These are phyloP conservation scores for Lutraria rhynchaena DNA, from an alignment of 1,140 invertebrate species.

Conservation along the genomic window DNA sequence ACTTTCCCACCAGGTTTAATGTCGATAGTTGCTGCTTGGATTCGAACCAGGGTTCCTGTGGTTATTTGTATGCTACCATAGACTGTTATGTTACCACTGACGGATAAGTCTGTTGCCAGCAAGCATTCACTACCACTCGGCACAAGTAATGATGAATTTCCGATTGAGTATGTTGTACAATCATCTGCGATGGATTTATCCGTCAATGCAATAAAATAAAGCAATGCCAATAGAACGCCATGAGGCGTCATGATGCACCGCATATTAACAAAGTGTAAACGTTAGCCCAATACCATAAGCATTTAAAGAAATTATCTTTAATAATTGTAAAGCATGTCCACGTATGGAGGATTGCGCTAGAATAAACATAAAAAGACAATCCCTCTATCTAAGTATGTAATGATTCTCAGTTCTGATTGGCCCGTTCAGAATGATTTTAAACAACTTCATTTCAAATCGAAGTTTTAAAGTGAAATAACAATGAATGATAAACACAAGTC, in stretches of 20 bases:
- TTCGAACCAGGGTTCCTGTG: neutral
- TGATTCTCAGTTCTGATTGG: no score
- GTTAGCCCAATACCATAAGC: no score
- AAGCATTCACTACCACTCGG: neutral
- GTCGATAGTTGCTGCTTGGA: neutral
- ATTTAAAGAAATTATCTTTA: no score
- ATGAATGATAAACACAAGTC: no score
- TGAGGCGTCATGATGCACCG: conserved; percentile 7
- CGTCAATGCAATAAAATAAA: neutral
- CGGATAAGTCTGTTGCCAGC: neutral
- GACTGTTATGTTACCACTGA: neutral
- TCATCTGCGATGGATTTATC: neutral
- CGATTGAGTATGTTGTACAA: neutral
- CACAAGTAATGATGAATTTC: neutral
- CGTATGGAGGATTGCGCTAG: no score
- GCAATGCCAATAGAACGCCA: neutral
- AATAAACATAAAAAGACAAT: no score
- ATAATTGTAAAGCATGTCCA: no score
- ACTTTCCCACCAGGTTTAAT: conserved; percentile 4
- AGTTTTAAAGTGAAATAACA: no score
- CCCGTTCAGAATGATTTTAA: no score
- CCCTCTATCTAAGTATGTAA: no score
- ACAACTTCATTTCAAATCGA: no score
- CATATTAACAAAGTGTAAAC: no score
- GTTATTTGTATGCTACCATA: conserved; percentile 4